Base-by-base conservation (phyloP, 2,888 invertebrate species). In the Seira musarum region DNA sequence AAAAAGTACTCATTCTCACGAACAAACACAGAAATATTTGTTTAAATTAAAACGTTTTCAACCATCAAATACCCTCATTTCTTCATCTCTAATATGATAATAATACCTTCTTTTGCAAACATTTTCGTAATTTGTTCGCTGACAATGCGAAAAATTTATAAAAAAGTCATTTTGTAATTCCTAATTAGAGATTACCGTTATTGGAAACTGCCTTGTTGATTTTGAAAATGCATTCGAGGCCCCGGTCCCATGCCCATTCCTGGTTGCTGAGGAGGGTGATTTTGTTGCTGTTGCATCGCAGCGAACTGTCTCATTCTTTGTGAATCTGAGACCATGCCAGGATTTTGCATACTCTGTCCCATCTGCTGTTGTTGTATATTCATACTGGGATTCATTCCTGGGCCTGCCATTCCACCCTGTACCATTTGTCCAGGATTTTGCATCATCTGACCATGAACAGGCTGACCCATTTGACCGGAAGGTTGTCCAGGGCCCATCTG, bases 261-360 rank as follows among this genome's bases (percentile, higher is more conserved):
- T 88, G 92, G 92, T 87, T 93, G 92, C 82, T 91, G 91, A 87
- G 90, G 90, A 83, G 91, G 92, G 87, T 92, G 92, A 86, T 91
- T 91, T 88, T 91, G 88, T 82, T 88, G 86, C 67, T 84, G 86
- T 65, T 84, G 85, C 82, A 83, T 83, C 21, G 78, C 83, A 30
- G 84, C 84, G 60, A 85, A 85, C 69, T 84, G 84, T 73, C 83
- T 80, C 82, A 87, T 86, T 30, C 81, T 80, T 25, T 83, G 82
- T 10, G 81, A 82, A 19, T 80, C 83, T 1, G 84, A 71, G 1
- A 74, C 81, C 85, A 87, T 85, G 60, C 83, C 83, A 22, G 84
- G 83, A 57, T 83, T 83, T 73, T 83, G 85, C 84, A 85, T 82
- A 22, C 81, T 69, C 46, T 83, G 84, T 8, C 70, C 77, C 82